Conservation (phyloP, 1,140 invertebrate species). For the Diabrotica virgifera region DNA sequence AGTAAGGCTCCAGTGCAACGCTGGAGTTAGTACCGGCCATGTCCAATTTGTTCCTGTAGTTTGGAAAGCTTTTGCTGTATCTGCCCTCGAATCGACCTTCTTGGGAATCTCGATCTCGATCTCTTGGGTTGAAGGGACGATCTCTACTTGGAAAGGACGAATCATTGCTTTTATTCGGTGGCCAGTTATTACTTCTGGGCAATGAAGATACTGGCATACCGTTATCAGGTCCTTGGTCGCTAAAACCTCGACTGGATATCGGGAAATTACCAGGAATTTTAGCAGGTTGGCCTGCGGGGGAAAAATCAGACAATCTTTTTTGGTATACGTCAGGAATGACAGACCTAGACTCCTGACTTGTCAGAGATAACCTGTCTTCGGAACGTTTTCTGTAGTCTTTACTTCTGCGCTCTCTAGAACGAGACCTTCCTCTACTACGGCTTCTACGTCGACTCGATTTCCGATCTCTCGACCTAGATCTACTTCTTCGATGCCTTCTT, state of each 20-base stretch:
- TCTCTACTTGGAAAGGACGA: no score
- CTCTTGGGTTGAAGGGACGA: background rate
- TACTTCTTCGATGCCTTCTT: conserved; percentile 46
- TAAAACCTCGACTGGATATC: conserved; percentile 19
- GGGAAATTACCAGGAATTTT: conserved; percentile 5
- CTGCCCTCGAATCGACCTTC: conserved; percentile 7
- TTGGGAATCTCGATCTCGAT: background rate
- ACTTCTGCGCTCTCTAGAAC: conserved; percentile 45
- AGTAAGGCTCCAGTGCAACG: conserved; percentile 58
- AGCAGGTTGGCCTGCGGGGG: conserved; percentile 24
- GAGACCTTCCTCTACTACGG: conserved; percentile 50
- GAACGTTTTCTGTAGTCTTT: conserved; percentile 36
- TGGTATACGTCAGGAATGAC: conserved; percentile 23
- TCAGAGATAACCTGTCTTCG: conserved; percentile 15
- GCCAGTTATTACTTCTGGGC: conserved; percentile 16
- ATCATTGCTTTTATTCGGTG: conserved; percentile 13
- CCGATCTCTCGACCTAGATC: conserved; percentile 41
- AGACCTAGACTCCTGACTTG: conserved; percentile 14
- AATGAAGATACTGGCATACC: no score
- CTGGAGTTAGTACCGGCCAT: conserved; percentile 51
- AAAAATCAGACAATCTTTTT: background rate
- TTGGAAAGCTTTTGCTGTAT: conserved; percentile 1
- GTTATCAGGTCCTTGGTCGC: no score
- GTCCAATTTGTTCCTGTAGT: background rate
- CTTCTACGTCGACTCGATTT: conserved; percentile 47